phyloP scores from a whole-genome alignment of 1,140 invertebrate species.

The Orchesella cincta region DNA sequence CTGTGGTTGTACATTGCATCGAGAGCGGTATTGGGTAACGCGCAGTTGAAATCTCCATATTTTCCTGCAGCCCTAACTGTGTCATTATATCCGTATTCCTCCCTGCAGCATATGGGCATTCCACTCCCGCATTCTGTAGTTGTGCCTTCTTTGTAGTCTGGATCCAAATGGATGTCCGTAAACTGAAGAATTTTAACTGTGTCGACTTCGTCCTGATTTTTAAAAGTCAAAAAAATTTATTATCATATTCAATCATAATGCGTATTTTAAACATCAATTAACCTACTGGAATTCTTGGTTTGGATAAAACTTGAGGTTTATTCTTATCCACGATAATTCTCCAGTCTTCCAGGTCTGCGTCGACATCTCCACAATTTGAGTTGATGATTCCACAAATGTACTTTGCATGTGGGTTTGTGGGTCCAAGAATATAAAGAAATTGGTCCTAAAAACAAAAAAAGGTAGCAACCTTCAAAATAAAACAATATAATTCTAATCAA shows the following conservation, averaged over 20 bases:
- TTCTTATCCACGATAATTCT: background rate
- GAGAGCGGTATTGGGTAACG: slow-evolving; percentile 54
- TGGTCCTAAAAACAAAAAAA: background rate
- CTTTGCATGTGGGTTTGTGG: background rate
- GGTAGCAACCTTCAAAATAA: background rate
- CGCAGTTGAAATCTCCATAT: slow-evolving; percentile 57
- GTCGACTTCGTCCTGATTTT: background rate
- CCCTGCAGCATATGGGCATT: slow-evolving; percentile 75
- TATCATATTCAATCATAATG: background rate
- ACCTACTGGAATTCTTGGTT: background rate
- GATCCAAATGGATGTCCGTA: slow-evolving; percentile 79
- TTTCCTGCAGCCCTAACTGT: slow-evolving; percentile 53
- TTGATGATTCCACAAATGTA: background rate
- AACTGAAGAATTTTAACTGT: slow-evolving; percentile 69
- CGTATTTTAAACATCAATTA: background rate
- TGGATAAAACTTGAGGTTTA: background rate
- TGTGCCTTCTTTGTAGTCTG: slow-evolving; percentile 67
- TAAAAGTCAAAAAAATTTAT: background rate
- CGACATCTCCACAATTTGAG: background rate
- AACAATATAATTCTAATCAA: background rate
- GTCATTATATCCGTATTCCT: slow-evolving; percentile 55
- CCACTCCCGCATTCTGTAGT: slow-evolving; percentile 67
- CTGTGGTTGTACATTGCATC: slow-evolving; percentile 56
- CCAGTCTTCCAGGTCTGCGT: background rate
- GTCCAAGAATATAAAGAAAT: background rate